phyloP scores from a whole-genome alignment of 2,888 invertebrate genomes.

The Helicoverpa assulta region DNA sequence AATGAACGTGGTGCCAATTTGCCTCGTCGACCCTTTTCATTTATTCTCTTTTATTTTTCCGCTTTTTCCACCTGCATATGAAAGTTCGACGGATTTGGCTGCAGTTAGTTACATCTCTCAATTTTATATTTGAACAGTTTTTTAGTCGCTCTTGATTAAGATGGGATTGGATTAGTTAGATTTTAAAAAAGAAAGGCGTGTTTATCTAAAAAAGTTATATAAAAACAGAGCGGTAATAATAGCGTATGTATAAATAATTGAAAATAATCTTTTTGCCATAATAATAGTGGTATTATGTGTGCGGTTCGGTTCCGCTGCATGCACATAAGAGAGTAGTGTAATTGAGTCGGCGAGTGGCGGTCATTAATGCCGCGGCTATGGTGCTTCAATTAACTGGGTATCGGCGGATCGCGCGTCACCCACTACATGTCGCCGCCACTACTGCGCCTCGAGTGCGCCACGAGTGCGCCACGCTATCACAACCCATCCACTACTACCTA shows the following conservation, averaged over 20 bases:
- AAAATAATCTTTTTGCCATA: background rate
- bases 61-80: slow-evolving; percentile 49
- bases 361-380: slow-evolving; percentile 55
- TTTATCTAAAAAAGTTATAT: background rate
- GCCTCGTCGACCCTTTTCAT: slow-evolving; percentile 56
- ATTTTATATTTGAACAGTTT: slow-evolving; percentile 35
- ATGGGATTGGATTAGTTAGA: slow-evolving; percentile 17
- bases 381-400: slow-evolving; percentile 65
- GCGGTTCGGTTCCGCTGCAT: slow-evolving; percentile 14
- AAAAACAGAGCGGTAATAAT: background rate
- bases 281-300: slow-evolving; percentile 20
- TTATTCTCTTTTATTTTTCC: slow-evolving; percentile 50
- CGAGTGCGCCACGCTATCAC: slow-evolving; percentile 44
- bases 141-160: slow-evolving; percentile 14
- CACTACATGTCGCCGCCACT: slow-evolving; percentile 53
- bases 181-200: background rate
- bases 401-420: slow-evolving; percentile 50
- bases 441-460: slow-evolving; percentile 41
- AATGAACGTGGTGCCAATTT: slow-evolving; percentile 71
- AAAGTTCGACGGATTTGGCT: slow-evolving; percentile 56
- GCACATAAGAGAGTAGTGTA: slow-evolving; percentile 43
- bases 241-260: background rate
- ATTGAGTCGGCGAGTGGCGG: slow-evolving; percentile 50
- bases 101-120: slow-evolving; percentile 57
- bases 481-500: slow-evolving; percentile 10